phyloP scores from a whole-genome alignment of 2,797 vertebrate genomes.

The Geotrypetes seraphini region DNA sequence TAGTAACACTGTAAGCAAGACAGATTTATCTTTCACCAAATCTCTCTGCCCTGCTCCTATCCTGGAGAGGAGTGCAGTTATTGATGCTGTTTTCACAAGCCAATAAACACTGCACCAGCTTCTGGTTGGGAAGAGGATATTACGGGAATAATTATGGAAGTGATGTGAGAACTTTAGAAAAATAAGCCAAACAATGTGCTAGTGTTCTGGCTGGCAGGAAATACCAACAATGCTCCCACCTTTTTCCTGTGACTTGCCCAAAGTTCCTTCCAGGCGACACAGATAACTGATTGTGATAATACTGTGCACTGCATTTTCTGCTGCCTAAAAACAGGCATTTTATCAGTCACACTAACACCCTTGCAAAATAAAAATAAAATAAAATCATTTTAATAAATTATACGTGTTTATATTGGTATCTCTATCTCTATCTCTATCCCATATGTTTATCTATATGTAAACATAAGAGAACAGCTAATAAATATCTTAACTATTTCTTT shows the following conservation, averaged over 20 bases:
- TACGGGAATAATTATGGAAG: slow-evolving; percentile 51
- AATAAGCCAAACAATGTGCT: slow-evolving; percentile 60
- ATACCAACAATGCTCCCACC: slow-evolving; percentile 83
- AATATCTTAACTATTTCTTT: too few relatives aligned
- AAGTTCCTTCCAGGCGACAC: slow-evolving; percentile 87
- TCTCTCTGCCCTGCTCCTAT: too few relatives aligned
- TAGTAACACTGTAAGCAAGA: too few relatives aligned
- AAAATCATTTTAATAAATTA: slow-evolving; percentile 6
- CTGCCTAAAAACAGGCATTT: slow-evolving; percentile 40
- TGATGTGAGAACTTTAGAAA: slow-evolving; percentile 39
- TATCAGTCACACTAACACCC: slow-evolving; percentile 3
- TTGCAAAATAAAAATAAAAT: slow-evolving; percentile 2
- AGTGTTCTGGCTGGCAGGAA: slow-evolving; percentile 75
- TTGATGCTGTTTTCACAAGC: slow-evolving; percentile 39
- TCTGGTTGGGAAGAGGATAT: slow-evolving; percentile 57
- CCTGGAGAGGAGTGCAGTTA: slow-evolving; percentile 4
- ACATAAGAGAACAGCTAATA: too few relatives aligned
- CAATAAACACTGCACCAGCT: slow-evolving; percentile 44
- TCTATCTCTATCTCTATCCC: too few relatives aligned
- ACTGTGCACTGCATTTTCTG: slow-evolving; percentile 27
- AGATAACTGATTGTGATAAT: slow-evolving; percentile 69
- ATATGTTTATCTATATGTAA: too few relatives aligned
- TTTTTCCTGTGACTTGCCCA: slow-evolving; percentile 92
- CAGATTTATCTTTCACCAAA: too few relatives aligned
- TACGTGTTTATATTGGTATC: too few relatives aligned